These are phyloP conservation scores for Cephus runcator DNA, from an alignment of 2,888 invertebrate genomes.

Conservation along the genomic window DNA sequence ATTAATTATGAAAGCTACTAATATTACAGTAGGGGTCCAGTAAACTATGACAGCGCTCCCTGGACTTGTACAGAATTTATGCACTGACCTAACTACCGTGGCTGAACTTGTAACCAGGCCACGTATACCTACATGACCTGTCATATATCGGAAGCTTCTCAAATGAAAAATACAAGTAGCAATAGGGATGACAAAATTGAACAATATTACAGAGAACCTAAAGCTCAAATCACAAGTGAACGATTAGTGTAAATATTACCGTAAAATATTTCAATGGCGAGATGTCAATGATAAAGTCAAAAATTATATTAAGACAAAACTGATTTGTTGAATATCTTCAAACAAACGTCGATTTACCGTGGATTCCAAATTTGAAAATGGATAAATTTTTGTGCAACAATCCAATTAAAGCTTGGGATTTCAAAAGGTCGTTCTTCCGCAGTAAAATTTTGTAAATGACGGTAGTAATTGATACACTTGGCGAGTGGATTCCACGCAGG, in stretches of 20 bases:
- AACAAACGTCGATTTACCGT: background rate
- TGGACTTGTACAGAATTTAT: conserved; percentile 45
- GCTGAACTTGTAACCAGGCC: background rate
- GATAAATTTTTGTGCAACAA: background rate
- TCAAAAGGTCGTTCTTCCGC: background rate
- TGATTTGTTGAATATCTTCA: background rate
- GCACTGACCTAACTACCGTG: conserved; percentile 23
- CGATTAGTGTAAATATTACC: too few species aligned
- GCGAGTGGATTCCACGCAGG: background rate
- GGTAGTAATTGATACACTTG: background rate
- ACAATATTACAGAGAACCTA: background rate
- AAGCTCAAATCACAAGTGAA: background rate
- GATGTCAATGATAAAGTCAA: background rate
- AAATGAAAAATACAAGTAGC: background rate
- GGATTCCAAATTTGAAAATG: background rate
- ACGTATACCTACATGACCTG: background rate
- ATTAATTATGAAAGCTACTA: conserved; percentile 42
- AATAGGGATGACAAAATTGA: background rate
- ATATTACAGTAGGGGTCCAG: conserved; percentile 42
- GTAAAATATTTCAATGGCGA: background rate
- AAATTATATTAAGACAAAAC: background rate
- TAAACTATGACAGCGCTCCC: conserved; percentile 47
- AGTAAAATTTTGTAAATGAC: background rate
- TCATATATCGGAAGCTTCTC: background rate
- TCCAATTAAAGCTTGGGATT: background rate